phyloP scores from a whole-genome alignment of 2,888 invertebrate genomes.

The Biston betularia region DNA sequence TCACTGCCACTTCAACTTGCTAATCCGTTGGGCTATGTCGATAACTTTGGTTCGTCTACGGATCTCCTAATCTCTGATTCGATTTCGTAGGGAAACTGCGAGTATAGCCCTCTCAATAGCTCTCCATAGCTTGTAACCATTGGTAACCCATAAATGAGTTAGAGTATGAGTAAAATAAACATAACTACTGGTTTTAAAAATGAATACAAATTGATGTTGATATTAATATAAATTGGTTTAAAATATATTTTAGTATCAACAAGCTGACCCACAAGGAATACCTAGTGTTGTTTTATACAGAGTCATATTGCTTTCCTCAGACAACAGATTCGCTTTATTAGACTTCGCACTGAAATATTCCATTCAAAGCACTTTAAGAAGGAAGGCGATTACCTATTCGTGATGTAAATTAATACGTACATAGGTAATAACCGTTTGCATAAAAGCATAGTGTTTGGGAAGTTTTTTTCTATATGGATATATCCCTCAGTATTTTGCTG shows the following conservation, averaged over 20 bases:
- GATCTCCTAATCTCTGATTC: too few species aligned
- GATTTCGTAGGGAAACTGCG: too few species aligned
- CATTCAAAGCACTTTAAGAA: conserved; percentile 45
- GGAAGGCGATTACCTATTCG: conserved; percentile 27
- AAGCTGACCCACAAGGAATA: background rate
- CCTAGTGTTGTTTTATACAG: conserved; percentile 8
- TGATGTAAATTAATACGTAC: conserved; percentile 10
- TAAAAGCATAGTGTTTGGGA: background rate
- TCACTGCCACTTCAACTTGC: too few species aligned
- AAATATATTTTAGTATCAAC: background rate
- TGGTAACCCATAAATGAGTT: too few species aligned
- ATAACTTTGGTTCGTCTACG: too few species aligned
- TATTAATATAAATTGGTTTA: too few species aligned
- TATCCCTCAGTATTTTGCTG: too few species aligned
- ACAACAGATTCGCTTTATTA: conserved; percentile 41
- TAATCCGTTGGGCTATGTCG: too few species aligned
- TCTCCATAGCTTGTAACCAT: too few species aligned
- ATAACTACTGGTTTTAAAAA: too few species aligned
- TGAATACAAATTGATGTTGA: background rate
- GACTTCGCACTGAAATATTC: conserved; percentile 40
- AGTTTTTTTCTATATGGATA: background rate
- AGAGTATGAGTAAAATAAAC: too few species aligned
- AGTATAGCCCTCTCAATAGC: too few species aligned
- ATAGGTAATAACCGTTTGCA: background rate
- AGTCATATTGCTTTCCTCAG: conserved; percentile 46